phyloP scores from a whole-genome alignment of 2,113 vertebrate species.

The Podarcis muralis region DNA sequence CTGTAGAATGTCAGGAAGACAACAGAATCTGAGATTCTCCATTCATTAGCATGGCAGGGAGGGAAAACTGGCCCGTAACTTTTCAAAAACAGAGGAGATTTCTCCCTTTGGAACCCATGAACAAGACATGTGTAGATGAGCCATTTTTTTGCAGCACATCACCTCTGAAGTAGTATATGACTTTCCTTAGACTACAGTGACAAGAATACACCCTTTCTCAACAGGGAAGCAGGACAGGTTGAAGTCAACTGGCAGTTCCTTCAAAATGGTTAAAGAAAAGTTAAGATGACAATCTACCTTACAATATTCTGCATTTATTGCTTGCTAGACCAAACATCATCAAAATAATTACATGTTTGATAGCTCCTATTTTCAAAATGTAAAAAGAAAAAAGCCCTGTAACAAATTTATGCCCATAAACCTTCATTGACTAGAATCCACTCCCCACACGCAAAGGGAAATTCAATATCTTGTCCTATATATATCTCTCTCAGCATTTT shows the following conservation, averaged over 20 bases:
- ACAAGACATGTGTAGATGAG: background rate
- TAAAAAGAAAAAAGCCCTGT: background rate
- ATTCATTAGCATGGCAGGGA: background rate
- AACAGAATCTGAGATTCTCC: background rate
- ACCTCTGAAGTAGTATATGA: background rate
- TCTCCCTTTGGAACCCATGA: background rate
- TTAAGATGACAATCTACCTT: background rate
- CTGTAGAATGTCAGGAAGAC: background rate
- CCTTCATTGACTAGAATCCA: background rate
- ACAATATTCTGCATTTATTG: background rate
- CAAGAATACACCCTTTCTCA: conserved; percentile 2
- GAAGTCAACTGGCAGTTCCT: background rate
- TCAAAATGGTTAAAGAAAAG: background rate
- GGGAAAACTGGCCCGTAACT: no score
- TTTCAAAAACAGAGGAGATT: background rate
- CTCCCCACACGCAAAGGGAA: background rate
- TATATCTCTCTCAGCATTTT: background rate
- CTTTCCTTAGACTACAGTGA: background rate
- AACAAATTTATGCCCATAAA: background rate
- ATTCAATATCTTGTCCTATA: background rate
- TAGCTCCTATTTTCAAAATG: background rate
- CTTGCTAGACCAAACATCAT: background rate
- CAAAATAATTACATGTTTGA: background rate
- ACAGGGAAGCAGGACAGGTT: background rate
- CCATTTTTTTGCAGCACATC: background rate